Percentiles rank a stretch among this genome's conserved stretches.
Evolutionary conservation across 2,888 invertebrate genomes (phyloP).

Genomic region (Adineta ricciae): DNA sequence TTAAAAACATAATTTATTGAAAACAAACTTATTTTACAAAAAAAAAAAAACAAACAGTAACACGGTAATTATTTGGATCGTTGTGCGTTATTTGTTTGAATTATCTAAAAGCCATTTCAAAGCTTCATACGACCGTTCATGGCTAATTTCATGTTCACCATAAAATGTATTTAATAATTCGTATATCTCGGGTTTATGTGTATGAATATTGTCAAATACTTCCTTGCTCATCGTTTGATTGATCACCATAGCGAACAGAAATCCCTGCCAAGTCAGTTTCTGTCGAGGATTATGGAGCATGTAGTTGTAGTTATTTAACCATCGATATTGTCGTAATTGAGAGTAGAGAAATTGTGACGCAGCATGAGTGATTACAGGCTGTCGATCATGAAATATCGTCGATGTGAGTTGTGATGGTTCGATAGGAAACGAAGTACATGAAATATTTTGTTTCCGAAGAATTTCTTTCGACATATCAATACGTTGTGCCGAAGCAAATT

Average conservation of each 20-base stretch:
- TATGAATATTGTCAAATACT: background rate
- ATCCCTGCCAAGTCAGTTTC: background rate
- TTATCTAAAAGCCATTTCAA: background rate
- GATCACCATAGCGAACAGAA: background rate
- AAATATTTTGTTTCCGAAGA: background rate
- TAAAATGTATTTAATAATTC: background rate
- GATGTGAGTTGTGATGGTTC: background rate
- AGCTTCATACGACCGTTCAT: background rate
- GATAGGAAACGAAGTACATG: background rate
- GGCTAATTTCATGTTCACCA: slow-evolving; percentile 2
- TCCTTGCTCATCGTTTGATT: background rate
- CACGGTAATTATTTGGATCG: too few species aligned
- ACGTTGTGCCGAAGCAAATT: background rate
- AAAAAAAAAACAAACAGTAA: too few species aligned
- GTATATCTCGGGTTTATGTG: background rate
- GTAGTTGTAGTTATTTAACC: background rate
- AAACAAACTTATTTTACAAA: background rate
- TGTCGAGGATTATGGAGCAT: background rate
- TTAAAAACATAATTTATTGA: too few species aligned
- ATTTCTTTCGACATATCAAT: background rate
- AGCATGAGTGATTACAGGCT: background rate
- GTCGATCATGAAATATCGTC: background rate
- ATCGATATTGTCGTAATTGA: background rate
- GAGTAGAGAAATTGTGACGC: background rate
- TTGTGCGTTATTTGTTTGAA: too few species aligned